Evolutionary conservation across 2,888 invertebrate genomes (phyloP).

Genomic region (Junonia oenone): DNA sequence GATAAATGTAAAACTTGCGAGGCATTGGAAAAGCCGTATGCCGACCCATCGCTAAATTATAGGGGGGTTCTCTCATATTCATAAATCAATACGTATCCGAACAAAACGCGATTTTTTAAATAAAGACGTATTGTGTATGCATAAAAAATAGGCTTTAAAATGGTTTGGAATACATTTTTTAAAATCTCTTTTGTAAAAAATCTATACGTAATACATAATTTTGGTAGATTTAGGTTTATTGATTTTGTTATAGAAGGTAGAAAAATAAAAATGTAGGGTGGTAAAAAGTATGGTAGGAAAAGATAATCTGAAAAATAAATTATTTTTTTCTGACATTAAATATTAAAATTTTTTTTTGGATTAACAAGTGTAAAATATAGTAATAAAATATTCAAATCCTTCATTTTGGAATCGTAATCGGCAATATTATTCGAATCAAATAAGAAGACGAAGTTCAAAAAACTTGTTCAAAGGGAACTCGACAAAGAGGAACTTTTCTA

Average conservation of each 20-base stretch:
- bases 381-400: too few relatives aligned
- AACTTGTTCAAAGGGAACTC: constrained; percentile 5
- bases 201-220: background rate
- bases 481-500: constrained; percentile 11
- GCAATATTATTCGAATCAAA: background rate
- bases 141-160: background rate
- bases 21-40: background rate
- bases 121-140: background rate
- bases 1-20: background rate
- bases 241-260: too few relatives aligned
- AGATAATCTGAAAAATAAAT: too few relatives aligned
- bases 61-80: background rate
- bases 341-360: too few relatives aligned
- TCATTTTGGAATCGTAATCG: background rate
- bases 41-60: background rate
- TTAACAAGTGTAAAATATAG: too few relatives aligned
- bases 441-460: constrained; percentile 2
- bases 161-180: background rate
- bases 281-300: too few relatives aligned
- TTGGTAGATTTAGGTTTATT: background rate
- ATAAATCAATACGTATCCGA: background rate
- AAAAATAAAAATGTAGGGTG: too few relatives aligned
- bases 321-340: too few relatives aligned
- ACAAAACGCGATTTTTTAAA: background rate
- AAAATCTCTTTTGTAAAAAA: background rate